phyloP scores from a whole-genome alignment of 2,888 invertebrate genomes.

The Uropetala carovei region DNA sequence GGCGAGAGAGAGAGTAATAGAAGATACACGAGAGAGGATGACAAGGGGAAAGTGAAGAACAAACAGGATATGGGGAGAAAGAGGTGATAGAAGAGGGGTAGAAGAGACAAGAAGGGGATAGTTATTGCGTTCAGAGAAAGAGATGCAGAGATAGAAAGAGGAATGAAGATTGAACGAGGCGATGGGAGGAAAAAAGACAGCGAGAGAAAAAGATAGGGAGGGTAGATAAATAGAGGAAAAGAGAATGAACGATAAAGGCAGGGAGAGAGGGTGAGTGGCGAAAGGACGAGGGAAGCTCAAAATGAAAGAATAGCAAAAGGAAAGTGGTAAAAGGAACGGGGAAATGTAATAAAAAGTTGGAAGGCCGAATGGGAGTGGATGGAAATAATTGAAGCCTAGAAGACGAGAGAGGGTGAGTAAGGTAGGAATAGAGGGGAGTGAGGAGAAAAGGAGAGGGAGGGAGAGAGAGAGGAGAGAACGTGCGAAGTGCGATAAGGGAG shows the following conservation, averaged over 20 bases:
- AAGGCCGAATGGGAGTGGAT: too few species aligned
- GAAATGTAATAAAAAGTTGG: conserved; percentile 13
- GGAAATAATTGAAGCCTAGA: too few species aligned
- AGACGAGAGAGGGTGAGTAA: too few species aligned
- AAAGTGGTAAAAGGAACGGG: background rate
- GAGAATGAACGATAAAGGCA: background rate
- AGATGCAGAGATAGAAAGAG: background rate
- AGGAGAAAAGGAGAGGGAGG: background rate
- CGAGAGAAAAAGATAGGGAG: background rate
- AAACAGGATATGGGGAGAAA: background rate
- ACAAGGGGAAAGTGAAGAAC: background rate
- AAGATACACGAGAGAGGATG: background rate
- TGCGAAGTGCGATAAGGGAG: background rate
- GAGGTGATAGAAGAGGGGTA: background rate
- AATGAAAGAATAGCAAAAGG: background rate
- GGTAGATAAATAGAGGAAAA: background rate
- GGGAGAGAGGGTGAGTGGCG: background rate
- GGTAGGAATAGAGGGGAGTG: background rate
- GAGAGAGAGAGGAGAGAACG: background rate
- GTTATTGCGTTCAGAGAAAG: too few species aligned
- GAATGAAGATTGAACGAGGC: background rate
- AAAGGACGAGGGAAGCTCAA: background rate
- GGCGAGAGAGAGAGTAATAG: background rate
- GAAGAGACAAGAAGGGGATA: background rate
- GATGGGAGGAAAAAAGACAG: background rate